Conservation (phyloP, 2,797 vertebrate species). For the Catharus ustulatus region DNA sequence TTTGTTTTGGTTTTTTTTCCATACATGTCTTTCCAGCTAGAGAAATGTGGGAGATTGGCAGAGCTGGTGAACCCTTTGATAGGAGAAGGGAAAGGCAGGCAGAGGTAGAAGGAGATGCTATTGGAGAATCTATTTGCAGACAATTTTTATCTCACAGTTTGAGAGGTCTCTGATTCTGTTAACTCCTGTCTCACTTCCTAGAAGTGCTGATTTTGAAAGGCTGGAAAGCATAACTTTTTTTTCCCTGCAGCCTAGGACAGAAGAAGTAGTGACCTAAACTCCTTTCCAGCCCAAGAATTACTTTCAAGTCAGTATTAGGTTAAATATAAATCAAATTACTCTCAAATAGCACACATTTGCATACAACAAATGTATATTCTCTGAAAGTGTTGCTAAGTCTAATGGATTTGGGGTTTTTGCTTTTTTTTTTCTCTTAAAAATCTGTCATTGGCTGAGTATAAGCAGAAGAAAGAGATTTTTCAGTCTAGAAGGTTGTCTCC, state of each 20-base stretch:
- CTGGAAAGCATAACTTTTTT: neutral
- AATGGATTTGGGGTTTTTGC: neutral
- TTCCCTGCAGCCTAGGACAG: neutral
- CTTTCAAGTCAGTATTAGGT: neutral
- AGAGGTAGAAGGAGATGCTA: neutral
- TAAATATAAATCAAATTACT: neutral
- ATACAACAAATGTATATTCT: neutral
- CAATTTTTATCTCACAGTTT: neutral
- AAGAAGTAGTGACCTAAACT: neutral
- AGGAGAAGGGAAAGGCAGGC: neutral
- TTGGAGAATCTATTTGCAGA: neutral
- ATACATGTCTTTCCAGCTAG: accelerated
- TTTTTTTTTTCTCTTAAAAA: neutral
- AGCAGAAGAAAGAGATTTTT: neutral
- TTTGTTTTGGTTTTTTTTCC: neutral
- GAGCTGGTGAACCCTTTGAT: neutral
- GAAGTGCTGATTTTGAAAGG: neutral
- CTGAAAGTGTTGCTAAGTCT: neutral
- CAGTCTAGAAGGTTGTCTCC: neutral
- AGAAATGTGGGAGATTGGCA: neutral
- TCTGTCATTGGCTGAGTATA: neutral
- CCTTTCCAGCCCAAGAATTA: neutral
- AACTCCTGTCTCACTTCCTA: neutral
- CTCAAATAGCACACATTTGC: neutral
- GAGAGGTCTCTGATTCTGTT: neutral